Evolutionary conservation across 1,140 invertebrate species (phyloP).

Genomic region (Phortica variegata): DNA sequence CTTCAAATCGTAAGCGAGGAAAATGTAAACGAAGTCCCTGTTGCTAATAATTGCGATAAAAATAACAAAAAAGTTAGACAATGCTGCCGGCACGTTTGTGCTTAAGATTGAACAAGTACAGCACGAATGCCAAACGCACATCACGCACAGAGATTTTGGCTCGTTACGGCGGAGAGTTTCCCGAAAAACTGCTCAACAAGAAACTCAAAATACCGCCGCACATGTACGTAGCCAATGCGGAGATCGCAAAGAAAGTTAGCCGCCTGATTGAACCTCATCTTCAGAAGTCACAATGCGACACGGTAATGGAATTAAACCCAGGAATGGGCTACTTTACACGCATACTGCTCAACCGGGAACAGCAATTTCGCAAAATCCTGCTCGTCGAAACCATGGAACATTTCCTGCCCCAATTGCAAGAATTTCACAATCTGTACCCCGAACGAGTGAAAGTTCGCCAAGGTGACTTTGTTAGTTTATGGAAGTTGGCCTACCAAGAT

Average conservation of each 20-base stretch:
- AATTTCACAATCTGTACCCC: conserved; percentile 40
- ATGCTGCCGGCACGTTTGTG: no score
- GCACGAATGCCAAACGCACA: conserved; percentile 24
- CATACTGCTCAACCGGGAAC: conserved; percentile 52
- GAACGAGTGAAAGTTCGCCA: conserved; percentile 43
- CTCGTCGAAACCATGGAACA: conserved; percentile 58
- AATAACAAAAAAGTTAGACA: no score
- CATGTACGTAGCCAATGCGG: conserved; percentile 43
- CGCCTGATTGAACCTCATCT: conserved; percentile 40
- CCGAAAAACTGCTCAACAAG: conserved; percentile 37
- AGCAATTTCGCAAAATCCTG: conserved; percentile 47
- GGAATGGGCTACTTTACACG: conserved; percentile 60
- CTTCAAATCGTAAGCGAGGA: no score
- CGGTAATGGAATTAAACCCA: conserved; percentile 61
- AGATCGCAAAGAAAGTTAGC: conserved; percentile 57
- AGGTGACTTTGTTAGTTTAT: conserved; percentile 61
- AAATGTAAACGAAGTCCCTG: no score
- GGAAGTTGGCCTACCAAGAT: conserved; percentile 62
- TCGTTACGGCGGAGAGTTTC: conserved; percentile 39
- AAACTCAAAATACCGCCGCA: conserved; percentile 35
- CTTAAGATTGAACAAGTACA: no score
- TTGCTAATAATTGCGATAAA: no score
- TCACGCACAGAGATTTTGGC: conserved; percentile 11
- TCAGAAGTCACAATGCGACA: conserved; percentile 39
- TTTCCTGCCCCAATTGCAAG: conserved; percentile 42